Evolutionary conservation across 2,888 invertebrate genomes (phyloP).

Genomic region (Lysandra coridon): DNA sequence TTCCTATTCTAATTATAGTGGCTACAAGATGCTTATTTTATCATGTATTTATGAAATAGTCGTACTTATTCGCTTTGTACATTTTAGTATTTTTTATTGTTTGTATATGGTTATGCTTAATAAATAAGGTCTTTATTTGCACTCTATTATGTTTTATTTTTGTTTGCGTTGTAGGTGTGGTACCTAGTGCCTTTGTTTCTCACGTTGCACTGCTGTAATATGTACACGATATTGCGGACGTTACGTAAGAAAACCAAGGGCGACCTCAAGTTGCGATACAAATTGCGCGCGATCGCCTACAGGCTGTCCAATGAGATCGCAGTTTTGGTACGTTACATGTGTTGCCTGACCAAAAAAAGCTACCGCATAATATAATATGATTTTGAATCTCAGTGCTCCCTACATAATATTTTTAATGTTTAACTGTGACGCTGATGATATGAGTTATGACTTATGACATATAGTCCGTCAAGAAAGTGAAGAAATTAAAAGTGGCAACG

Average conservation of each 20-base stretch:
- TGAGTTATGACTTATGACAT: too few relatives aligned
- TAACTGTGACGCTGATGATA: too few relatives aligned
- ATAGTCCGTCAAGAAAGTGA: too few relatives aligned
- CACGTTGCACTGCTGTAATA: slow-evolving; percentile 93
- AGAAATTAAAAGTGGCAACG: too few relatives aligned
- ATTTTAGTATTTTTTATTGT: slow-evolving; percentile 37
- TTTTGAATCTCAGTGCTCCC: background rate
- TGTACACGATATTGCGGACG: slow-evolving; percentile 90
- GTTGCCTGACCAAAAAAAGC: background rate
- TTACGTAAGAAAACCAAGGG: slow-evolving; percentile 90
- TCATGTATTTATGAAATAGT: slow-evolving; percentile 28
- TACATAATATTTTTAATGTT: too few relatives aligned
- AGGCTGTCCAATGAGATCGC: slow-evolving; percentile 71
- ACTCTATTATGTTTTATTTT: slow-evolving; percentile 49
- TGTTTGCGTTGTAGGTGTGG: slow-evolving; percentile 82
- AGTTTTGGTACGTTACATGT: slow-evolving; percentile 66
- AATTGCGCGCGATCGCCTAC: slow-evolving; percentile 77
- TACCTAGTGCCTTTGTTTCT: slow-evolving; percentile 92
- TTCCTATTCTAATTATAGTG: slow-evolving; percentile 3
- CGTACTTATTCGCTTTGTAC: slow-evolving; percentile 43
- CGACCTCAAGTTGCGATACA: slow-evolving; percentile 81
- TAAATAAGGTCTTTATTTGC: slow-evolving; percentile 66
- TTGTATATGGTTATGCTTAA: slow-evolving; percentile 49
- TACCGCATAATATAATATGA: background rate
- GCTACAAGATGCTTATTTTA: slow-evolving; percentile 24